phyloP scores from a whole-genome alignment of 2,888 invertebrate species.

The Hemithea aestivaria region DNA sequence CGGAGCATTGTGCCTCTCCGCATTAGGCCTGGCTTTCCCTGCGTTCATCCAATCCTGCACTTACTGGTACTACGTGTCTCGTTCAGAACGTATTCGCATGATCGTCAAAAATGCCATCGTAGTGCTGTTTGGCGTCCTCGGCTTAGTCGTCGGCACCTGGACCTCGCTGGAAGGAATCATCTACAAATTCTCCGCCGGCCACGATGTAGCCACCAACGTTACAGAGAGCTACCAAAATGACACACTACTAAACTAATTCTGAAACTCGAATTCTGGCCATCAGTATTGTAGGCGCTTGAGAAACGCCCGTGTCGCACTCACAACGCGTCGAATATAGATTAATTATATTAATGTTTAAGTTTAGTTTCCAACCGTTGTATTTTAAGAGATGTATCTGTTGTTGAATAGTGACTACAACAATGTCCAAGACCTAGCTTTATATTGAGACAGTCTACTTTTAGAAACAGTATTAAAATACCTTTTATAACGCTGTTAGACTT shows the following conservation, averaged over 20 bases:
- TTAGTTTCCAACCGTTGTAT: no score
- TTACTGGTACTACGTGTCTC: conserved; percentile 84
- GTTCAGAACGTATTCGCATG: conserved; percentile 77
- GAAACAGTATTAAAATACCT: conserved; percentile 16
- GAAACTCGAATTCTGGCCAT: no score
- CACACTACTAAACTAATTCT: conserved; percentile 5
- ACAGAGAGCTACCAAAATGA: neutral
- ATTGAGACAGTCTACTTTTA: neutral
- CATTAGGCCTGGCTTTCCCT: conserved; percentile 93
- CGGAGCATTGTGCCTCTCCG: conserved; percentile 94
- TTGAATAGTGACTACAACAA: no score
- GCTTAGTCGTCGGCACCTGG: conserved; percentile 84
- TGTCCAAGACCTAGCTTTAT: no score
- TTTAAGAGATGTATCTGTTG: no score
- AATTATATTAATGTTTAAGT: no score
- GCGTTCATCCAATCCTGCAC: conserved; percentile 92
- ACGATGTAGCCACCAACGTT: conserved; percentile 9
- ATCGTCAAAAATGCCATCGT: conserved; percentile 81
- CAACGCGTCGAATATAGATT: conserved; percentile 15
- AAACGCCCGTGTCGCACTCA: neutral
- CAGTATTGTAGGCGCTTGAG: no score
- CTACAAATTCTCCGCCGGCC: conserved; percentile 63
- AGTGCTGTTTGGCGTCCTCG: conserved; percentile 82
- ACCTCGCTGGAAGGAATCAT: conserved; percentile 83
- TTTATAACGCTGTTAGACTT: no score